A percentile compares a stretch with the other conserved stretches of the same genome.
Conservation (phyloP, 2,113 vertebrate species). For the Carassius carassius region DNA sequence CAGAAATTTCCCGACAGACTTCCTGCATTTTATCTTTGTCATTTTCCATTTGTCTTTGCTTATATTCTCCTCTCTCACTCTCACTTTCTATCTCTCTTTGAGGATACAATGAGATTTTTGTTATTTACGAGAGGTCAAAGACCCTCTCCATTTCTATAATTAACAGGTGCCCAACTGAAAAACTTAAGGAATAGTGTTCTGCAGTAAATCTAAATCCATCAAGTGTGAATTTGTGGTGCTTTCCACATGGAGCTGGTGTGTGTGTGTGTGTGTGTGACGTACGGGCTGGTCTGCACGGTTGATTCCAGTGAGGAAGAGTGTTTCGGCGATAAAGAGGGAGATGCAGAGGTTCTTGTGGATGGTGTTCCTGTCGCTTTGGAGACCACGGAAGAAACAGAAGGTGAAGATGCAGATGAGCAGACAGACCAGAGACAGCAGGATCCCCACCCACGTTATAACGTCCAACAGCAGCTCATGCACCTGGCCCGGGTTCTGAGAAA, state of each 20-base stretch:
- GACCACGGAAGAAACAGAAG: slow-evolving; percentile 98
- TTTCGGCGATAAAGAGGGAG: slow-evolving; percentile 96
- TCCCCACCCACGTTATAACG: slow-evolving; percentile 98
- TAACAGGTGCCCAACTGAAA: slow-evolving; percentile 46
- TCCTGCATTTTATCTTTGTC: slow-evolving; percentile 49
- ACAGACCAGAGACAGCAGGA: slow-evolving; percentile 94
- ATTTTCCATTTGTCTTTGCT: slow-evolving; percentile 35
- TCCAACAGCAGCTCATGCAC: slow-evolving; percentile 94
- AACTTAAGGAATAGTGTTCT: slow-evolving; percentile 28
- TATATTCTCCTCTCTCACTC: slow-evolving; percentile 3
- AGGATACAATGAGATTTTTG: slow-evolving; percentile 44
- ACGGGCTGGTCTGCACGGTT: slow-evolving; percentile 96
- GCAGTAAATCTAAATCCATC: slow-evolving; percentile 18
- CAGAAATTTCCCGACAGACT: slow-evolving; percentile 46
- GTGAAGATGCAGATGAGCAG: slow-evolving; percentile 99
- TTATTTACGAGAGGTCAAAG: slow-evolving; percentile 53
- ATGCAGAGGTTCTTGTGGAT: slow-evolving; percentile 99
- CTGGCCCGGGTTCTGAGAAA: slow-evolving; percentile 85
- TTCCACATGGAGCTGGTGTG: not conserved
- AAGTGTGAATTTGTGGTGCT: not conserved
- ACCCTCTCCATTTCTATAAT: slow-evolving; percentile 50
- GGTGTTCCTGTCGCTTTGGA: slow-evolving; percentile 97
- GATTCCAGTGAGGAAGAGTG: slow-evolving; percentile 95
- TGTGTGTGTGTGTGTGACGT: slow-evolving; percentile 60
- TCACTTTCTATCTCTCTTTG: slow-evolving; percentile 13